Evolutionary conservation across 2,113 vertebrate species (phyloP).

Genomic region (Prunella fulvescens): DNA sequence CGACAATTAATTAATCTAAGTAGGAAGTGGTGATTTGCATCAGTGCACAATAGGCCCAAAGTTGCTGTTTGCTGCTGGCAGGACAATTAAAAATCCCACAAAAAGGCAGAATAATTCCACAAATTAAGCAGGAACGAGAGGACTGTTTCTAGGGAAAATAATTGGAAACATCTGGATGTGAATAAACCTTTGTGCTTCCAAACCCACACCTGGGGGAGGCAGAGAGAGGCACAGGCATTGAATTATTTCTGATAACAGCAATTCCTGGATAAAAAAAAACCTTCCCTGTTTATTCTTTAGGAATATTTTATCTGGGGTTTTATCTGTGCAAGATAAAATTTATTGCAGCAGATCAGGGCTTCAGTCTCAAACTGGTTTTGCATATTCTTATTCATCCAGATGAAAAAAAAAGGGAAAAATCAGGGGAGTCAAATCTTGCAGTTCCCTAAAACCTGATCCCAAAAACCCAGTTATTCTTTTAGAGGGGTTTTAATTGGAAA

Average conservation of each 20-base stretch:
- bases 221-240: background rate
- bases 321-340: background rate
- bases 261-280: background rate
- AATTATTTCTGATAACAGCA: background rate
- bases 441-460: background rate
- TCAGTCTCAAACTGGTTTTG: background rate
- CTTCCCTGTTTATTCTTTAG: background rate
- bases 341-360: background rate
- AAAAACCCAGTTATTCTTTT: background rate
- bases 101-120: background rate
- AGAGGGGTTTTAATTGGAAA: background rate
- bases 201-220: background rate
- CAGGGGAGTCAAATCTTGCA: background rate
- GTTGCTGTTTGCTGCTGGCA: background rate
- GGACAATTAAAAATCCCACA: background rate
- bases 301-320: background rate
- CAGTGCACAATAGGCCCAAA: background rate
- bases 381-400: background rate
- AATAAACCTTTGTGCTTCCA: background rate
- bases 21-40: background rate
- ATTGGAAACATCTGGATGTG: conserved; percentile 9
- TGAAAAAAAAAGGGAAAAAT: background rate
- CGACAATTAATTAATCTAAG: background rate
- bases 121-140: background rate
- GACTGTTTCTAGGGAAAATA: background rate